Evolutionary conservation across 2,888 invertebrate genomes (phyloP).

Genomic region (Drosophila stalkeri): DNA sequence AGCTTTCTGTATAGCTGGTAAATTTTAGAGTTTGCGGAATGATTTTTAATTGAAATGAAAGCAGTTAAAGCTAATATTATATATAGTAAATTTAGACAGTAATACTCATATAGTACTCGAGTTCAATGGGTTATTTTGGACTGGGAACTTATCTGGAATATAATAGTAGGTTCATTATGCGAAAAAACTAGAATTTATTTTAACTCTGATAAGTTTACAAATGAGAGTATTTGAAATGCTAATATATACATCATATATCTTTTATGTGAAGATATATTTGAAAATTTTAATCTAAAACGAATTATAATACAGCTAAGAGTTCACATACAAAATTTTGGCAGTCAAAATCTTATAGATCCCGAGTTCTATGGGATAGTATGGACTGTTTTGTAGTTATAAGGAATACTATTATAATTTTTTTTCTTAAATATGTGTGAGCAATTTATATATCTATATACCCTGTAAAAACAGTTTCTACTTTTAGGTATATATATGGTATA

Average conservation of each 20-base stretch:
- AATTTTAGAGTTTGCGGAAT: background rate
- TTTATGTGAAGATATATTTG: background rate
- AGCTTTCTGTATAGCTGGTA: background rate
- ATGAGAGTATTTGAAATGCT: background rate
- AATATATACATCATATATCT: background rate
- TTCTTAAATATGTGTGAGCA: too few species aligned
- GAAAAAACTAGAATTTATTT: background rate
- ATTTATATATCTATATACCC: too few species aligned
- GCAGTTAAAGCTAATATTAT: background rate
- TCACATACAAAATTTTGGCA: background rate
- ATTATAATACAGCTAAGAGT: background rate
- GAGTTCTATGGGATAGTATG: background rate
- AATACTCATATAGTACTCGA: background rate
- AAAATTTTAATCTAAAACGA: background rate
- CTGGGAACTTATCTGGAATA: background rate
- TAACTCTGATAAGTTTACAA: background rate
- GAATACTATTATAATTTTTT: too few species aligned
- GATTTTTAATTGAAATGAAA: background rate
- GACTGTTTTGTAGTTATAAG: too few species aligned
- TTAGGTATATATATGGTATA: too few species aligned
- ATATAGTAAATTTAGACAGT: background rate
- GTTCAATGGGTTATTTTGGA: background rate
- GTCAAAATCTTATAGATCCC: background rate
- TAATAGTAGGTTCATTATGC: background rate
- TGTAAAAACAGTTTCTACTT: too few species aligned